Evolutionary conservation across 2,797 vertebrate species (phyloP).

Genomic region (Parauchenoglanis punctatus): DNA sequence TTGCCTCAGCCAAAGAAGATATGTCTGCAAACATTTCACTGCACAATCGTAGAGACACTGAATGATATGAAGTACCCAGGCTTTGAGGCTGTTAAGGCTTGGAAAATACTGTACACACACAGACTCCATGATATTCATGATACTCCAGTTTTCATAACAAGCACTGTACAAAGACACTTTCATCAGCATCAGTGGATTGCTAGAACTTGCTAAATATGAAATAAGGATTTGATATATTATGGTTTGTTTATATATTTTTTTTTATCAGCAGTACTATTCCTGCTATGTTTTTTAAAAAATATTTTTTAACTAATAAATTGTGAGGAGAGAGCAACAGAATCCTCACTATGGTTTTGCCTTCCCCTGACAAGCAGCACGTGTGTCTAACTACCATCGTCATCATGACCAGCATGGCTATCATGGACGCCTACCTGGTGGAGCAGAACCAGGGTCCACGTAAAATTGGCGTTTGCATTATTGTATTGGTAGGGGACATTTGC

Average conservation of each 20-base stretch:
- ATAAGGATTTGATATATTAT: background rate
- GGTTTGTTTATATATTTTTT: background rate
- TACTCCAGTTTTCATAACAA: background rate
- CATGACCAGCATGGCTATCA: conserved; percentile 88
- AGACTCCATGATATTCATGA: background rate
- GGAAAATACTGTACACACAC: background rate
- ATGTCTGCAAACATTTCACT: conserved; percentile 8
- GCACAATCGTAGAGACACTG: conserved; percentile 5
- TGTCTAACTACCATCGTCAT: conserved; percentile 93
- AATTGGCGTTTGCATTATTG: conserved; percentile 73
- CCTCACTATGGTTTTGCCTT: conserved; percentile 94
- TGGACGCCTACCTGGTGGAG: conserved; percentile 86
- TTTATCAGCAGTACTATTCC: background rate
- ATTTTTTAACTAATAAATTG: conserved; percentile 4
- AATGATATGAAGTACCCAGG: background rate
- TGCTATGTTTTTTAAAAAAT: background rate
- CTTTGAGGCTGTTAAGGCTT: conserved; percentile 24
- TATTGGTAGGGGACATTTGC: conserved; percentile 86
- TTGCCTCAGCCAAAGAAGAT: background rate
- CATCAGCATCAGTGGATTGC: background rate
- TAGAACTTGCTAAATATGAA: background rate
- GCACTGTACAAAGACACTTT: background rate
- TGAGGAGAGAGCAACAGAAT: conserved; percentile 10
- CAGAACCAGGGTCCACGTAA: conserved; percentile 77
- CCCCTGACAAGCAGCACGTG: conserved; percentile 96